Percentiles rank a stretch among this genome's conserved stretches.
These are phyloP conservation scores for Aurelia aurita DNA, from an alignment of 30 jellyfish, hydroid and myxozoan species.

Conservation along the genomic window DNA sequence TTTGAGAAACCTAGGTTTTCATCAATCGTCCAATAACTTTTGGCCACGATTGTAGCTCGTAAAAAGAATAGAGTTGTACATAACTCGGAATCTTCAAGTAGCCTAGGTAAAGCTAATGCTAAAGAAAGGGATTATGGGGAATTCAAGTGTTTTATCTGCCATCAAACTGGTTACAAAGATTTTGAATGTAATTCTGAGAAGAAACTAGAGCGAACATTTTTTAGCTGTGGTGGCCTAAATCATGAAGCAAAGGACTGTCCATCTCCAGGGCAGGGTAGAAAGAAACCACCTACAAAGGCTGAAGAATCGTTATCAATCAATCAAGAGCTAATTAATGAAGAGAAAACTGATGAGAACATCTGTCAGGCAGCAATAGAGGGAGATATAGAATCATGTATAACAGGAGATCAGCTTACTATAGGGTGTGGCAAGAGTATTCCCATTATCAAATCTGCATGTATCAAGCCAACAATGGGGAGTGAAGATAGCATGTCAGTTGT, in stretches of 20 bases:
- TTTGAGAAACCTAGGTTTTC: too few species aligned
- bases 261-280: slow-evolving; percentile 54
- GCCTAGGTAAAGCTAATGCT: too few species aligned
- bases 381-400: slow-evolving; percentile 24
- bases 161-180: slow-evolving; percentile 33
- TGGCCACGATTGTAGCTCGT: too few species aligned
- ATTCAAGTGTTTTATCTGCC: too few species aligned
- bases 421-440: slow-evolving; percentile 44
- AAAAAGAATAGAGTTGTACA: too few species aligned
- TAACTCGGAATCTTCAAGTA: too few species aligned
- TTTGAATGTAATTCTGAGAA: slow-evolving; percentile 45
- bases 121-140: too few species aligned
- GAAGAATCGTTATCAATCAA: slow-evolving; percentile 20
- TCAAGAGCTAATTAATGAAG: slow-evolving; percentile 17
- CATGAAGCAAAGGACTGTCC: slow-evolving; percentile 56
- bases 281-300: slow-evolving; percentile 59
- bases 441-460: slow-evolving; percentile 30
- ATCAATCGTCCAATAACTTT: too few species aligned
- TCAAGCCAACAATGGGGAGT: slow-evolving; percentile 35
- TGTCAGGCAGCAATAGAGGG: slow-evolving; percentile 37
- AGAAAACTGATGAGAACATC: slow-evolving; percentile 27
- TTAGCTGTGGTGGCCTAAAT: slow-evolving; percentile 40
- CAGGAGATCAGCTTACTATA: slow-evolving; percentile 41
- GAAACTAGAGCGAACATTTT: slow-evolving; percentile 27
- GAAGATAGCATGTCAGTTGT: too few species aligned